Evolutionary conservation across 2,888 invertebrate genomes (phyloP).

Genomic region (Calliphora vomitoria): DNA sequence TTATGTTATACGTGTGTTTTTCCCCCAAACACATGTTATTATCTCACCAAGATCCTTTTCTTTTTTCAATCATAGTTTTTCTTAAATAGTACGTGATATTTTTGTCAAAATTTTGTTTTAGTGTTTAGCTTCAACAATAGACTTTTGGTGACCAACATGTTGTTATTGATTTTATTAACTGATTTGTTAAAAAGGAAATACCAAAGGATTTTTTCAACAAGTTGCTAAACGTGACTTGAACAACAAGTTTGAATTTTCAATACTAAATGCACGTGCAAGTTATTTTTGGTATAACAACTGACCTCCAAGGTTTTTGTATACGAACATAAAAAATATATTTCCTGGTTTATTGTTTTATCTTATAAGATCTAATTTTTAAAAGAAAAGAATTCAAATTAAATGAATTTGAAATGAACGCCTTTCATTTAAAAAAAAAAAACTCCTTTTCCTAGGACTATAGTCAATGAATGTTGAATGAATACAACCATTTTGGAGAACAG

Average conservation of each 20-base stretch:
- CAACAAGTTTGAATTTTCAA: slow-evolving; percentile 11
- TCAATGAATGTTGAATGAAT: background rate
- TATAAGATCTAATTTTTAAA: background rate
- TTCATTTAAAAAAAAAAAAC: background rate
- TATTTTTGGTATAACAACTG: background rate
- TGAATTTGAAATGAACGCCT: background rate
- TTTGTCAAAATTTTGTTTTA: slow-evolving; percentile 58
- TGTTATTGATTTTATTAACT: slow-evolving; percentile 35
- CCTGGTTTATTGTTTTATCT: background rate
- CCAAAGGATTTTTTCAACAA: slow-evolving; percentile 23
- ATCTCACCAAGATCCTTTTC: background rate
- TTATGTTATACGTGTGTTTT: background rate
- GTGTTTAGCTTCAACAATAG: background rate
- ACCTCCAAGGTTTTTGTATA: slow-evolving; percentile 13
- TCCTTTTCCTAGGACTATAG: background rate
- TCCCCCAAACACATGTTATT: background rate
- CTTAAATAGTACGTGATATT: slow-evolving; percentile 59
- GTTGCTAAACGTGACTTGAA: slow-evolving; percentile 54
- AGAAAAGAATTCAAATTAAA: background rate
- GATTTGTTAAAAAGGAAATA: slow-evolving; percentile 33
- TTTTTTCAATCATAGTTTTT: background rate
- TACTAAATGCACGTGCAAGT: background rate
- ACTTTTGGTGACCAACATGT: slow-evolving; percentile 25
- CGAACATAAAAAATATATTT: background rate
- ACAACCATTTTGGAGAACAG: background rate